phyloP scores from a whole-genome alignment of 2,888 invertebrate genomes.

The Caenorhabditis sulstoni region DNA sequence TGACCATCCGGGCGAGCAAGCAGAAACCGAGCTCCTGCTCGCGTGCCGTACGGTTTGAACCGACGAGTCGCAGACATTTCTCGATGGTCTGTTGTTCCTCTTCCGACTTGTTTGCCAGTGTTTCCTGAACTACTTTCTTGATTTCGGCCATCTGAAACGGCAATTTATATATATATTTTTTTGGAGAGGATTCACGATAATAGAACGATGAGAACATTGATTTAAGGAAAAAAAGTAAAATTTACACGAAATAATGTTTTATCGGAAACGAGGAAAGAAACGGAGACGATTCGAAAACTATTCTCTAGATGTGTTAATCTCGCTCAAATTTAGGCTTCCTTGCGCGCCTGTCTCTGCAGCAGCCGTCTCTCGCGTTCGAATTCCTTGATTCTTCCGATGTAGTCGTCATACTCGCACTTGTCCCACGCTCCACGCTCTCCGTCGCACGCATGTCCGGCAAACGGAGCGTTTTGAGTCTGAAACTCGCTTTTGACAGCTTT shows the following conservation, averaged over 20 bases:
- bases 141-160: conserved; percentile 22
- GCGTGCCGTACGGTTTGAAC: conserved; percentile 20
- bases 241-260: conserved; percentile 3
- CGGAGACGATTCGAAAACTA: conserved; percentile 31
- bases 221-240: neutral
- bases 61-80: conserved; percentile 55
- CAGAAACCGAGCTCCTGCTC: conserved; percentile 56
- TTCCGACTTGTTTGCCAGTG: conserved; percentile 36
- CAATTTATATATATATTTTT: neutral
- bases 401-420: conserved; percentile 79
- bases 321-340: conserved; percentile 59
- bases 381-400: conserved; percentile 79
- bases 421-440: conserved; percentile 74
- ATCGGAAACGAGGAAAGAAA: conserved; percentile 5
- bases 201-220: neutral
- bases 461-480: conserved; percentile 75
- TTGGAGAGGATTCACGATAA: neutral
- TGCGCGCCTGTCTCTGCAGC: conserved; percentile 75
- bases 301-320: conserved; percentile 9
- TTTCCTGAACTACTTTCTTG: conserved; percentile 26
- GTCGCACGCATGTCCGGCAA: conserved; percentile 77
- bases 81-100: conserved; percentile 41
- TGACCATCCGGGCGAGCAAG: conserved; percentile 53
- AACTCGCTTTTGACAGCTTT: conserved; percentile 17
- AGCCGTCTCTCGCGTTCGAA: conserved; percentile 80